Conservation (phyloP, 30 jellyfish, hydroid and myxozoan species). For the Pseudorhiza aurosa region DNA sequence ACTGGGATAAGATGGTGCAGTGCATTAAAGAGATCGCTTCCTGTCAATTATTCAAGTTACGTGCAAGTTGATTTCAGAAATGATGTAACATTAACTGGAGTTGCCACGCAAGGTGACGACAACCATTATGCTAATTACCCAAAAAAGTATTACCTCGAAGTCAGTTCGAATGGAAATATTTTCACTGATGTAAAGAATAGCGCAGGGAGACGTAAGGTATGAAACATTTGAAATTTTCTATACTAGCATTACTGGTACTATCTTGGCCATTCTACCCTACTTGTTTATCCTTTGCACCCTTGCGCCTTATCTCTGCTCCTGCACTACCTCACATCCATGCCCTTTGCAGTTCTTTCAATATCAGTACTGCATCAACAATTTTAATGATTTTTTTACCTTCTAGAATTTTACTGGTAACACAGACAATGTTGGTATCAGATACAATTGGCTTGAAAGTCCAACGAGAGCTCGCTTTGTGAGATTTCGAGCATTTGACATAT, state of each 20-base stretch:
- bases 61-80: conserved; percentile 59
- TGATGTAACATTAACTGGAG: conserved; percentile 48
- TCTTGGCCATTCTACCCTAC: no score
- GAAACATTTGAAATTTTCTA: neutral
- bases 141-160: conserved; percentile 17
- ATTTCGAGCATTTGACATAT: conserved; percentile 40
- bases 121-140: conserved; percentile 1
- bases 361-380: neutral
- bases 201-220: conserved; percentile 11
- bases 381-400: neutral
- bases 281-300: no score
- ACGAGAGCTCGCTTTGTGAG: conserved; percentile 42
- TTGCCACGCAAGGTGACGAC: conserved; percentile 79
- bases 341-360: neutral
- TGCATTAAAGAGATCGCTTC: neutral
- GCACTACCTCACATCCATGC: neutral
- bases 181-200: neutral
- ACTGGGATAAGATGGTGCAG: conserved; percentile 64
- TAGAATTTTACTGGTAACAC: conserved; percentile 38
- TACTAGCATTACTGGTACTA: no score
- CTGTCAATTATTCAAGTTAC: conserved; percentile 31
- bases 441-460: conserved; percentile 53
- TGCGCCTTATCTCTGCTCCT: no score
- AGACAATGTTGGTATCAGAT: conserved; percentile 29
- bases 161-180: conserved; percentile 36